A percentile compares a stretch with the other conserved stretches of the same genome.
phyloP scores from a whole-genome alignment of 2,888 invertebrate species.

The Orchesellides sinensis region DNA sequence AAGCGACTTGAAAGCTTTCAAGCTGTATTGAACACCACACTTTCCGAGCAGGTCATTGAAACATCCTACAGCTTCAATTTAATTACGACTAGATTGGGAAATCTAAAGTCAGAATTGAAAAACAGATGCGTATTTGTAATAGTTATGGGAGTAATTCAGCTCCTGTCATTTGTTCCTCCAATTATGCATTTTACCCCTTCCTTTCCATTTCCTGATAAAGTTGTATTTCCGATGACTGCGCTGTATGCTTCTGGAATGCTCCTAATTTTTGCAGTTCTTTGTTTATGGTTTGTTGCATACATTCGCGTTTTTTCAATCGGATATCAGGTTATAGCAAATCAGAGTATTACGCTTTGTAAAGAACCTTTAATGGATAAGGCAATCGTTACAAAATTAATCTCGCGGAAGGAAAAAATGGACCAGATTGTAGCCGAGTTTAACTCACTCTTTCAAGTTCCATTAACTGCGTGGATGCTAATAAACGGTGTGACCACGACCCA shows the following conservation, averaged over 20 bases:
- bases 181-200: not conserved
- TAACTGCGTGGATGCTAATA: not conserved
- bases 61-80: not conserved
- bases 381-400: not conserved
- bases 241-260: not conserved
- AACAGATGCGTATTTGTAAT: not conserved
- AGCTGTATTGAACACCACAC: not conserved
- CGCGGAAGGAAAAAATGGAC: not conserved
- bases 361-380: not conserved
- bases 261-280: not conserved
- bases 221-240: not conserved
- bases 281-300: slow-evolving; percentile 2
- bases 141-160: not conserved
- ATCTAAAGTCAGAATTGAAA: not conserved
- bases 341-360: not conserved
- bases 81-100: not conserved
- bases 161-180: not conserved
- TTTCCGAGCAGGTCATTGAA: not conserved
- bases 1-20: not conserved
- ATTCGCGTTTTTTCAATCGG: not conserved
- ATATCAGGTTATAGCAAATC: not conserved
- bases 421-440: not conserved
- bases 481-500: not conserved
- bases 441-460: not conserved
- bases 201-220: not conserved